These are phyloP conservation scores for Hipparchia semele DNA, from an alignment of 2,888 invertebrate genomes.

Conservation along the genomic window DNA sequence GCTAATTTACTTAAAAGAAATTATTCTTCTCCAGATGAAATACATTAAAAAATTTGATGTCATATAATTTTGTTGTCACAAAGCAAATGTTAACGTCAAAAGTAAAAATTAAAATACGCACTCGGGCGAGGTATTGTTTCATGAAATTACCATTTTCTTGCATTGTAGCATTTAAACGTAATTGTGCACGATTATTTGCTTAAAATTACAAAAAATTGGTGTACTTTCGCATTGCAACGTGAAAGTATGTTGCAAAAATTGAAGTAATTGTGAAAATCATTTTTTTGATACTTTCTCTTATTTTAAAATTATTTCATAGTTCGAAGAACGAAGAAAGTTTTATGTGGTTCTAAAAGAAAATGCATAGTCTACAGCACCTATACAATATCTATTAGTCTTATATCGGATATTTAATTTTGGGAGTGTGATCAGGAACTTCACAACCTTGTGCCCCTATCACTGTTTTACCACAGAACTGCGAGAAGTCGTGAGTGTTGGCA, in stretches of 20 bases:
- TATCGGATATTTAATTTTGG: too few relatives aligned
- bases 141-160: slow-evolving; percentile 38
- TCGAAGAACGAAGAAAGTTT: not conserved
- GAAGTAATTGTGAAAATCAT: not conserved
- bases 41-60: slow-evolving; percentile 13
- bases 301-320: not conserved
- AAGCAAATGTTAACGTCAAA: slow-evolving; percentile 16
- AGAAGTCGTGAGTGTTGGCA: too few relatives aligned
- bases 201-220: slow-evolving; percentile 30
- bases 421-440: too few relatives aligned
- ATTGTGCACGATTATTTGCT: slow-evolving; percentile 33
- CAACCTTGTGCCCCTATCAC: too few relatives aligned
- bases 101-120: slow-evolving; percentile 24
- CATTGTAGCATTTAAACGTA: slow-evolving; percentile 30
- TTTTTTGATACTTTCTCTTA: slow-evolving; percentile 1
- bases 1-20: not conserved
- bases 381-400: too few relatives aligned
- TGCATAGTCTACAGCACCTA: too few relatives aligned
- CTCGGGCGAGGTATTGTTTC: slow-evolving; percentile 38
- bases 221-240: slow-evolving; percentile 19
- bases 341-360: too few relatives aligned
- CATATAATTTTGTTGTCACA: slow-evolving; percentile 29
- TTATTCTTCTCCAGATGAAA: slow-evolving; percentile 9
- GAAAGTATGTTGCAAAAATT: slow-evolving; percentile 6
- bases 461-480: too few relatives aligned